A percentile compares a stretch with the other conserved stretches of the same genome.
Evolutionary conservation across 2,113 vertebrate genomes (phyloP).

Genomic region (Cavia porcellus): DNA sequence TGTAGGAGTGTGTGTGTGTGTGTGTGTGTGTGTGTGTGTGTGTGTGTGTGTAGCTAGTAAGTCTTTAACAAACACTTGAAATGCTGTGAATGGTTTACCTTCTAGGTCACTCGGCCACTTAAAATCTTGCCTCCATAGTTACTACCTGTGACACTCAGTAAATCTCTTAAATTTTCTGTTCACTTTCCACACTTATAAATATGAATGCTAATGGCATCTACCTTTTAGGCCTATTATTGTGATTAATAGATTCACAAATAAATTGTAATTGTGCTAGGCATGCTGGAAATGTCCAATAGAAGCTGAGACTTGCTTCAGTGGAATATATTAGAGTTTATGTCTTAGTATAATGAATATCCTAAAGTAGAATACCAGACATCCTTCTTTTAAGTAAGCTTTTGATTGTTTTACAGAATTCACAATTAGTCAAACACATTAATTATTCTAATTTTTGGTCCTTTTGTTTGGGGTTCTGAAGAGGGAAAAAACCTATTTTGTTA

Average conservation of each 20-base stretch:
- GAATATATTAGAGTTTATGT: background rate
- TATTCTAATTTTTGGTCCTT: background rate
- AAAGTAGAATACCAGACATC: background rate
- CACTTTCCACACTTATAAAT: background rate
- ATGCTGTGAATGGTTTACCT: background rate
- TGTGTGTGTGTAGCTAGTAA: background rate
- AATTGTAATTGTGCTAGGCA: background rate
- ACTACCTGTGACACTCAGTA: background rate
- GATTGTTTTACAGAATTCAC: slow-evolving; percentile 8
- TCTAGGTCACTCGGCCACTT: background rate
- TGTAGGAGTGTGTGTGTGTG: background rate
- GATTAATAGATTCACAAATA: background rate
- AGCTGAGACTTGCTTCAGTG: background rate
- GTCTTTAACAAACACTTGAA: background rate
- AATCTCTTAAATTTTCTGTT: background rate
- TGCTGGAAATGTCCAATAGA: background rate
- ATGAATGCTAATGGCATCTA: background rate
- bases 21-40: background rate
- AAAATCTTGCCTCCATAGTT: background rate
- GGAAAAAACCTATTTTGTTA: background rate
- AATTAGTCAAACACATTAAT: background rate
- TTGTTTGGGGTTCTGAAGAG: background rate
- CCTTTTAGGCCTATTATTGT: background rate
- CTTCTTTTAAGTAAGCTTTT: background rate
- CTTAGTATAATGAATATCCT: background rate